These are phyloP conservation scores for Catotricha subobsoleta DNA, from an alignment of 2,888 invertebrate species.

Conservation along the genomic window DNA sequence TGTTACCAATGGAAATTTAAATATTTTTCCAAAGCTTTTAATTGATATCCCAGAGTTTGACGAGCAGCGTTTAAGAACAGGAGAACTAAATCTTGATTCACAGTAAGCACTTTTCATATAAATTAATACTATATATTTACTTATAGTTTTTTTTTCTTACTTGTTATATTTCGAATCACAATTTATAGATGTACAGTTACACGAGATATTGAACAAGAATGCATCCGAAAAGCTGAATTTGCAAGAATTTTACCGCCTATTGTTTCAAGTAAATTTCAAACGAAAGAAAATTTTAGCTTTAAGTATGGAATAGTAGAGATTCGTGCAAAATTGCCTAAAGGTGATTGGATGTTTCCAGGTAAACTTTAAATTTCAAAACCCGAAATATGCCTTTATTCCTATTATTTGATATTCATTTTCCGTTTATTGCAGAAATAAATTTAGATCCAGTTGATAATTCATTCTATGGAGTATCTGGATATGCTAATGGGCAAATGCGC, in stretches of 20 bases:
- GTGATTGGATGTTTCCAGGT: conserved; percentile 67
- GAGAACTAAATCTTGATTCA: not conserved
- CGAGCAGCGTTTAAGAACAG: conserved; percentile 16
- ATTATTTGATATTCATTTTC: too few relatives aligned
- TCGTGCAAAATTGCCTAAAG: conserved; percentile 51
- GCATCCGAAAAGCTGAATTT: conserved; percentile 16
- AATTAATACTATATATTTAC: not conserved
- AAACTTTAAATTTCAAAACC: conserved; percentile 15
- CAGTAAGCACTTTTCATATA: not conserved
- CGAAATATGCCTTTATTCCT: not conserved
- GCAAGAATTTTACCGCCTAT: conserved; percentile 48
- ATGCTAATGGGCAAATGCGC: conserved; percentile 49
- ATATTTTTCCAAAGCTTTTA: conserved; percentile 26
- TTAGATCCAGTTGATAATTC: conserved; percentile 42
- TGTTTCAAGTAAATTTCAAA: conserved; percentile 41
- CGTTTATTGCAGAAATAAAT: conserved; percentile 37
- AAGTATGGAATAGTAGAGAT: conserved; percentile 50
- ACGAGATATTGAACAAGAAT: conserved; percentile 28
- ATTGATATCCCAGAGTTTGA: conserved; percentile 14
- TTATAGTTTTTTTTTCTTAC: not conserved
- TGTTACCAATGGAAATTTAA: conserved; percentile 20
- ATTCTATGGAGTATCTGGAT: conserved; percentile 38
- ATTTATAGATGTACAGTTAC: conserved; percentile 34
- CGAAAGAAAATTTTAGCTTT: conserved; percentile 44
- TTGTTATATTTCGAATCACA: not conserved